Evolutionary conservation across 2,888 invertebrate genomes (phyloP).

Genomic region (Limenitis arthemis): DNA sequence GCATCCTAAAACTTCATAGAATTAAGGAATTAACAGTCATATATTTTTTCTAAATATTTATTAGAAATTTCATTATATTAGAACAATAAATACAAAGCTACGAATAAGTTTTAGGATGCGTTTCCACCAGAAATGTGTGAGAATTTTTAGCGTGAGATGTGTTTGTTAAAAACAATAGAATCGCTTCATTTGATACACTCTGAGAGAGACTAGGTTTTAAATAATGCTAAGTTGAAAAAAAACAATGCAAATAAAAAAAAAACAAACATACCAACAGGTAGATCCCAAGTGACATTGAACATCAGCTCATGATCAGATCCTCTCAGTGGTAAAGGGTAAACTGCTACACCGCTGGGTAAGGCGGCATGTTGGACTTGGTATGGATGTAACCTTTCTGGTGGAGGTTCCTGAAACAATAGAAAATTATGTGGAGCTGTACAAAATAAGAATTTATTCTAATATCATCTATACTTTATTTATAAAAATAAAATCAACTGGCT

Average conservation of each 20-base stretch:
- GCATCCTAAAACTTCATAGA: background rate
- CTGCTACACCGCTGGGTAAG: conserved; percentile 38
- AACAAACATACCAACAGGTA: conserved; percentile 36
- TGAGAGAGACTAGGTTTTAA: no score
- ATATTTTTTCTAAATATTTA: no score
- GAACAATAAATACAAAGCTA: no score
- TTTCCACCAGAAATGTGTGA: no score
- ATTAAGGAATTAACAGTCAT: background rate
- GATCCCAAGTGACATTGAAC: conserved; percentile 56
- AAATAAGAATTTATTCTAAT: background rate
- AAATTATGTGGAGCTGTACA: background rate
- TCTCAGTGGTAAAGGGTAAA: conserved; percentile 37
- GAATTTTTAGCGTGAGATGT: no score
- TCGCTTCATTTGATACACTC: no score
- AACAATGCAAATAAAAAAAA: background rate
- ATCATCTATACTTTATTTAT: no score
- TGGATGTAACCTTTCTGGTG: background rate
- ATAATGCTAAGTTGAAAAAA: background rate
- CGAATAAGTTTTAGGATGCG: no score
- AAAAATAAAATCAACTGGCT: no score
- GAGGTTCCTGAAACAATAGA: conserved; percentile 33
- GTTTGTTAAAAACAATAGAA: no score
- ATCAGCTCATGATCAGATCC: conserved; percentile 50
- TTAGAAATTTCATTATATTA: no score
- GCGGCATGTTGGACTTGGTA: conserved; percentile 44